Evolutionary conservation across 2,797 vertebrate species (phyloP).

Genomic region (Anguilla obscura): DNA sequence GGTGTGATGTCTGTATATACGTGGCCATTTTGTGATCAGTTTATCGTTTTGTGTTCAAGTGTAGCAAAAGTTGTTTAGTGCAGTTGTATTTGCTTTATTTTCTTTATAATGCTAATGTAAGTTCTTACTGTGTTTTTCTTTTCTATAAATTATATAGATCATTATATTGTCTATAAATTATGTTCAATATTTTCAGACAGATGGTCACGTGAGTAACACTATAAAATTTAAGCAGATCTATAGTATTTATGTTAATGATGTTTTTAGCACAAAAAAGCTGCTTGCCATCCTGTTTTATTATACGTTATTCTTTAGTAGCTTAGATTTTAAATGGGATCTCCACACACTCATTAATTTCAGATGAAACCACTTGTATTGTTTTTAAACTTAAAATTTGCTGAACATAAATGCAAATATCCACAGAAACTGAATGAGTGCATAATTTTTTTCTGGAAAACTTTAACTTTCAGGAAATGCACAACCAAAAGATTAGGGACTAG

Average conservation of each 20-base stretch:
- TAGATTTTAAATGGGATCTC: neutral
- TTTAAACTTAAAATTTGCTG: neutral
- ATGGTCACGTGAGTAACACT: neutral
- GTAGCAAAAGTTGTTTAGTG: neutral
- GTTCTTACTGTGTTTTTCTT: neutral
- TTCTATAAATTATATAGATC: neutral
- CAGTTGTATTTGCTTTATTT: neutral
- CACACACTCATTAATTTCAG: neutral
- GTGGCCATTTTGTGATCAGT: neutral
- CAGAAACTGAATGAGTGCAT: neutral
- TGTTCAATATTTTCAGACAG: neutral
- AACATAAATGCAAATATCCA: conserved; percentile 2
- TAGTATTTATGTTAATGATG: conserved; percentile 8
- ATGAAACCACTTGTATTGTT: conserved; percentile 4
- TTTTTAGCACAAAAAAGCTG: neutral
- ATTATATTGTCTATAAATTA: conserved; percentile 2
- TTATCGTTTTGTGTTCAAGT: neutral
- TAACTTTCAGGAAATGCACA: neutral
- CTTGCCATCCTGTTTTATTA: neutral
- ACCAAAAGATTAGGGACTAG: neutral
- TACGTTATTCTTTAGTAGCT: neutral
- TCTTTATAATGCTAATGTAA: neutral
- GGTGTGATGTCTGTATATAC: conserved; percentile 13
- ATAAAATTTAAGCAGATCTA: conserved; percentile 2
- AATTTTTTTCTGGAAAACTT: neutral